phyloP scores from a whole-genome alignment of 2,888 invertebrate genomes.

The Microctonus brassicae region DNA sequence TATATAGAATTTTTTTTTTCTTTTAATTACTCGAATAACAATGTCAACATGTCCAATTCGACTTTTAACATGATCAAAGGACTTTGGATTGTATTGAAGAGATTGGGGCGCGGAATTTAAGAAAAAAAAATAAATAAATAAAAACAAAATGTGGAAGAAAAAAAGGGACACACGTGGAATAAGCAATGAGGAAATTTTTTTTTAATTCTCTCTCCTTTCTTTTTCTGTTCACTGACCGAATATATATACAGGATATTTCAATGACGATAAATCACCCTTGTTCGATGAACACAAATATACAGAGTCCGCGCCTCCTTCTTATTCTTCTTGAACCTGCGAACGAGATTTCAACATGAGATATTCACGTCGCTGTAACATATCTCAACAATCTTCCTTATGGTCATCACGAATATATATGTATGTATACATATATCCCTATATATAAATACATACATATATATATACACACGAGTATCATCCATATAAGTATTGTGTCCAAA shows the following conservation, averaged over 20 bases:
- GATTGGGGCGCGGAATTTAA: background rate
- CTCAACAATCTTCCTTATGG: conserved; percentile 3
- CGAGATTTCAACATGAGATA: conserved; percentile 61
- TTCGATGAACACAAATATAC: conserved; percentile 55
- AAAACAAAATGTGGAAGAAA: background rate
- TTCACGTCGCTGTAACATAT: conserved; percentile 46
- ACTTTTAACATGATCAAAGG: background rate
- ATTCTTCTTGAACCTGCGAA: background rate
- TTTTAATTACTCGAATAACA: background rate
- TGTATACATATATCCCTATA: background rate
- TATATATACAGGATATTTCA: conserved; percentile 56
- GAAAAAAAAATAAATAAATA: background rate
- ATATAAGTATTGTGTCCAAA: background rate
- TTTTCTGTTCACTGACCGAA: conserved; percentile 23
- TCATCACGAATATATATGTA: background rate
- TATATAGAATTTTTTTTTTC: too few relatives aligned
- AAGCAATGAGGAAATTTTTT: background rate
- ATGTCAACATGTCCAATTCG: background rate
- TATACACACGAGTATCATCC: background rate
- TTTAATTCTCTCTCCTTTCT: background rate
- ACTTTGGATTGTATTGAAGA: background rate
- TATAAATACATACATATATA: background rate
- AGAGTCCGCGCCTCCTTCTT: background rate
- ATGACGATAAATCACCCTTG: conserved; percentile 63
- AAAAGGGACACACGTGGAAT: background rate